Evolutionary conservation across 2,888 invertebrate species (phyloP).

Genomic region (Yponomeuta evonymella): DNA sequence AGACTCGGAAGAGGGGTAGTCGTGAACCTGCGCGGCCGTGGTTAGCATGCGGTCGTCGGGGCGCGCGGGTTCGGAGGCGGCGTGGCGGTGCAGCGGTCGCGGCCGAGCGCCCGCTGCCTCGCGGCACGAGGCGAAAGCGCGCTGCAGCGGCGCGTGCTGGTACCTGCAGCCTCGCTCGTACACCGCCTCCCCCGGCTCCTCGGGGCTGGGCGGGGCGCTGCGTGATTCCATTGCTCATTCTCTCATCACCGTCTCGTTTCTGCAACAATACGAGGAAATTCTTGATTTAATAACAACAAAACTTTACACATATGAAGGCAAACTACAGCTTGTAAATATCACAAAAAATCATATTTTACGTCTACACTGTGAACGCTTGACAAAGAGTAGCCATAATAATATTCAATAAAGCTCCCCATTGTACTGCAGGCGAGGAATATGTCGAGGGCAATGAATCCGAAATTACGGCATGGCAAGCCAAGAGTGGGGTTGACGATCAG

Average conservation of each 20-base stretch:
- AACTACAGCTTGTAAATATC: too few species aligned
- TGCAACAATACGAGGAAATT: slow-evolving; percentile 41
- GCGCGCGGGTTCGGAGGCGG: slow-evolving; percentile 62
- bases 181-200: slow-evolving; percentile 77
- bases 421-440: slow-evolving; percentile 3
- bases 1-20: slow-evolving; percentile 73
- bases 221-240: slow-evolving; percentile 76
- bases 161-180: slow-evolving; percentile 86
- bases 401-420: slow-evolving; percentile 16
- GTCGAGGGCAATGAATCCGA: slow-evolving; percentile 69
- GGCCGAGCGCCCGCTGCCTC: slow-evolving; percentile 47
- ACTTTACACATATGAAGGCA: not conserved
- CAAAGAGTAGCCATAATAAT: slow-evolving; percentile 9
- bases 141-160: slow-evolving; percentile 73
- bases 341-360: not conserved
- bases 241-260: slow-evolving; percentile 60
- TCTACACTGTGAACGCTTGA: slow-evolving; percentile 4
- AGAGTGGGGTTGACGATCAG: slow-evolving; percentile 74
- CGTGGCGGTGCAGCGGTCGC: slow-evolving; percentile 62
- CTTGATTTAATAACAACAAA: not conserved
- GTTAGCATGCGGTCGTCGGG: slow-evolving; percentile 68
- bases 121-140: slow-evolving; percentile 66
- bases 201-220: slow-evolving; percentile 76
- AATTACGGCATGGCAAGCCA: slow-evolving; percentile 66
- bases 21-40: slow-evolving; percentile 70